Evolutionary conservation across 2,888 invertebrate species (phyloP).

Genomic region (Stegana nigrithorax): DNA sequence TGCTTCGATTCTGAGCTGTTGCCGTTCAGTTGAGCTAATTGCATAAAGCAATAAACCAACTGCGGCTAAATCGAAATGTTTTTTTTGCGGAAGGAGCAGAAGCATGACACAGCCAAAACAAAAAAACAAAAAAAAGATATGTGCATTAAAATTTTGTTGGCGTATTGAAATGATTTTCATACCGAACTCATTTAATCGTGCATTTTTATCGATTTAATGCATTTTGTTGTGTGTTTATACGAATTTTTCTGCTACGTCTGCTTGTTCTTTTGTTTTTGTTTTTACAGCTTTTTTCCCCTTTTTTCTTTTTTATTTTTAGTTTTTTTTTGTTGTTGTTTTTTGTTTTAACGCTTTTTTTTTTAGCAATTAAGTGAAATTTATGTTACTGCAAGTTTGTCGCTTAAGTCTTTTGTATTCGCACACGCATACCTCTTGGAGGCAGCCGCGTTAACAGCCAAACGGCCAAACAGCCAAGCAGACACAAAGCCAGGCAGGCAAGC

Average conservation of each 20-base stretch:
- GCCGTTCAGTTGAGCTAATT: too few species aligned
- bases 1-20: too few species aligned
- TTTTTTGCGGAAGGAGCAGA: too few species aligned
- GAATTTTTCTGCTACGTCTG: too few species aligned
- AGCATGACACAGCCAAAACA: not conserved
- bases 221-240: constrained; percentile 28
- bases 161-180: constrained; percentile 37
- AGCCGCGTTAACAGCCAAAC: not conserved
- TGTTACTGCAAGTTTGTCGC: constrained; percentile 56
- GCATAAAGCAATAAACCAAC: too few species aligned
- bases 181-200: constrained; percentile 50
- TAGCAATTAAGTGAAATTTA: constrained; percentile 58
- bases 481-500: not conserved
- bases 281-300: too few species aligned
- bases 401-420: constrained; percentile 58
- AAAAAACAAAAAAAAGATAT: constrained; percentile 7
- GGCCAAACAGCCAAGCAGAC: not conserved
- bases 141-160: constrained; percentile 50
- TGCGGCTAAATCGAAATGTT: too few species aligned
- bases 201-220: constrained; percentile 53
- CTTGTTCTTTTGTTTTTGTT: too few species aligned
- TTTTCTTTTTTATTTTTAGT: constrained; percentile 4
- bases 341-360: too few species aligned
- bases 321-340: constrained; percentile 31
- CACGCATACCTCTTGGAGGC: constrained; percentile 20